Conservation (phyloP, 37 sponge, comb jelly and placozoan species). For the Mnemiopsis leidyi region DNA sequence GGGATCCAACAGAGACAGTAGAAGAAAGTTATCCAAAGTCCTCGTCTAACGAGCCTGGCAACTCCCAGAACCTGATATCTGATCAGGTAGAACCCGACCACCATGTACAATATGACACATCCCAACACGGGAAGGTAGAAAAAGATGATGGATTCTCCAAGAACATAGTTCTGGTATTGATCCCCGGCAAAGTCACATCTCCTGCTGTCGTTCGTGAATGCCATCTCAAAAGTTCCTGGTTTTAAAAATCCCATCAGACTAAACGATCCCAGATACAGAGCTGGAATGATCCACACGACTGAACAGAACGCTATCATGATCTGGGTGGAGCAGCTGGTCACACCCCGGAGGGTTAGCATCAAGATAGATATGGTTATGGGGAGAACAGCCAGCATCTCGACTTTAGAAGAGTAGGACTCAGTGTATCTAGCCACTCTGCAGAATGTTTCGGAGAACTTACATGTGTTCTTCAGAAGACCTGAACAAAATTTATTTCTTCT, state of each 20-base stretch:
- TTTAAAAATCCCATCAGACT: background rate
- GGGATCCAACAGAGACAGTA: conserved; percentile 15
- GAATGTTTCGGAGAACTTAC: background rate
- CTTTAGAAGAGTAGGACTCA: conserved; percentile 9
- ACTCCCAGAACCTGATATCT: background rate
- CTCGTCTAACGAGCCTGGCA: background rate
- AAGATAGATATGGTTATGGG: background rate
- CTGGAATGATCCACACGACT: background rate
- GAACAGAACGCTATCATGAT: background rate
- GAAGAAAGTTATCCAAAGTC: conserved; percentile 1
- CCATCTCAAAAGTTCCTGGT: background rate
- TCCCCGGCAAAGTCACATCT: background rate
- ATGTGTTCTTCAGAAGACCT: background rate
- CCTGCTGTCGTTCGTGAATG: background rate
- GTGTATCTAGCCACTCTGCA: background rate
- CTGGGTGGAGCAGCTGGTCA: background rate
- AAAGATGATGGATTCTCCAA: background rate
- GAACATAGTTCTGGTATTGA: background rate
- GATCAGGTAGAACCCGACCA: background rate
- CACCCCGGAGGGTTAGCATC: background rate
- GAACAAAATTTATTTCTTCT: background rate
- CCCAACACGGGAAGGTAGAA: background rate
- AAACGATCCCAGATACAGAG: background rate
- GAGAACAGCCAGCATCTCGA: background rate
- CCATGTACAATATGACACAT: background rate